A percentile compares a stretch with the other conserved stretches of the same genome.
These are phyloP conservation scores for Parnassius orleans DNA, from an alignment of 2,888 invertebrate species.

Conservation along the genomic window DNA sequence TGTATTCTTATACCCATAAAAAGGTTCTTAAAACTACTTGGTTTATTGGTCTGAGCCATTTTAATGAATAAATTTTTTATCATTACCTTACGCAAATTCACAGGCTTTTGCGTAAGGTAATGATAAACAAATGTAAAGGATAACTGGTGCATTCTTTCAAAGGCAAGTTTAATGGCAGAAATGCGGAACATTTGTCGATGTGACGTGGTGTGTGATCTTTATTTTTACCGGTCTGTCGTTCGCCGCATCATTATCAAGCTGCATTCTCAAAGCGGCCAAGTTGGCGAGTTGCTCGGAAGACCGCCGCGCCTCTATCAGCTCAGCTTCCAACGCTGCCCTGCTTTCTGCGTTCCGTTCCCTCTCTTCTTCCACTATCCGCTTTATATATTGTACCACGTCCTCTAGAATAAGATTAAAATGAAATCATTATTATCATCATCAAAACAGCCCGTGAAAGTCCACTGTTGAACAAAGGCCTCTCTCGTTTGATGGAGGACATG, in stretches of 20 bases:
- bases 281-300: constrained; percentile 63
- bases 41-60: no score
- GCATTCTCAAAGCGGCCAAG: constrained; percentile 52
- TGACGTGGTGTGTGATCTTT: no score
- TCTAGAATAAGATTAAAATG: constrained; percentile 43
- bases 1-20: no score
- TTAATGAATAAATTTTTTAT: no score
- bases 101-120: no score
- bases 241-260: constrained; percentile 50
- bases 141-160: no score
- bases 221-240: constrained; percentile 53
- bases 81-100: no score
- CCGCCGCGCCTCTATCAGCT: constrained; percentile 58
- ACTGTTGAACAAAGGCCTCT: no score
- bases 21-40: no score
- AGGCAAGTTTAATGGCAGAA: no score
- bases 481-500: background rate
- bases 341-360: constrained; percentile 61
- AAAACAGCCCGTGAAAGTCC: background rate
- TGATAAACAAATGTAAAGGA: no score
- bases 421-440: background rate
- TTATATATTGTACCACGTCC: constrained; percentile 67
- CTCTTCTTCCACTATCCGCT: constrained; percentile 67
- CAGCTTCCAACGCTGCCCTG: constrained; percentile 56
- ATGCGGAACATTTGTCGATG: no score